Percentiles rank a stretch among this genome's conserved stretches.
These are phyloP conservation scores for Girardia tigrina DNA, from an alignment of 2,888 invertebrate genomes.

Conservation along the genomic window DNA sequence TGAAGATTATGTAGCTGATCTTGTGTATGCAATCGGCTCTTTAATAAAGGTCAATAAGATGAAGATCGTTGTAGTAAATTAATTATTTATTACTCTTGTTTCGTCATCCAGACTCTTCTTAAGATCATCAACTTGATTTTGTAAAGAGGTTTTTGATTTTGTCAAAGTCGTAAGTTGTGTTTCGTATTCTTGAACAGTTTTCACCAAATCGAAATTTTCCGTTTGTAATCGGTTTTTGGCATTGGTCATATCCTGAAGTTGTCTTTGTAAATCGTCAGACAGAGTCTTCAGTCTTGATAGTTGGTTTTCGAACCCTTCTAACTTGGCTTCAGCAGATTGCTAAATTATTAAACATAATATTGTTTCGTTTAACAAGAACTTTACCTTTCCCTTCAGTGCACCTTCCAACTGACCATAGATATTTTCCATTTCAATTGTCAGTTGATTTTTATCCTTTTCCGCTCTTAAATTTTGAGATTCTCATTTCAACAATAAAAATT, in stretches of 20 bases:
- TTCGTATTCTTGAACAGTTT: constrained; percentile 76
- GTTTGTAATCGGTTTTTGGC: constrained; percentile 77
- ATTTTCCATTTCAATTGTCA: constrained; percentile 28
- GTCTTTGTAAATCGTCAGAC: constrained; percentile 83
- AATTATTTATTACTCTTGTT: constrained; percentile 17
- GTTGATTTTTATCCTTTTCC: constrained; percentile 33
- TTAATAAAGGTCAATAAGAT: constrained; percentile 35
- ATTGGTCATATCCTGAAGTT: constrained; percentile 51
- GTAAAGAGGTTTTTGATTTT: constrained; percentile 20
- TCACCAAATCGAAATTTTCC: constrained; percentile 53
- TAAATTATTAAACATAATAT: neutral
- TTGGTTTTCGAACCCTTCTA: constrained; percentile 32
- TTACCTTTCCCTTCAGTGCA: constrained; percentile 29
- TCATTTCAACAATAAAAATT: neutral
- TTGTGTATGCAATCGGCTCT: constrained; percentile 47
- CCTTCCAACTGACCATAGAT: constrained; percentile 21
- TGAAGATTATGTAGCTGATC: constrained; percentile 45
- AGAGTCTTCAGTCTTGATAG: constrained; percentile 39
- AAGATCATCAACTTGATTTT: constrained; percentile 21
- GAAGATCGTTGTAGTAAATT: neutral
- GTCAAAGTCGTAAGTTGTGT: constrained; percentile 50
- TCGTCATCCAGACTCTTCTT: constrained; percentile 31
- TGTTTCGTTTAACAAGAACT: neutral
- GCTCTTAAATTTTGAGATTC: constrained; percentile 25
- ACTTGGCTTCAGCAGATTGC: constrained; percentile 24